These are phyloP conservation scores for Microcebus jonahi DNA, from an alignment of 2,113 vertebrate genomes.

Conservation along the genomic window DNA sequence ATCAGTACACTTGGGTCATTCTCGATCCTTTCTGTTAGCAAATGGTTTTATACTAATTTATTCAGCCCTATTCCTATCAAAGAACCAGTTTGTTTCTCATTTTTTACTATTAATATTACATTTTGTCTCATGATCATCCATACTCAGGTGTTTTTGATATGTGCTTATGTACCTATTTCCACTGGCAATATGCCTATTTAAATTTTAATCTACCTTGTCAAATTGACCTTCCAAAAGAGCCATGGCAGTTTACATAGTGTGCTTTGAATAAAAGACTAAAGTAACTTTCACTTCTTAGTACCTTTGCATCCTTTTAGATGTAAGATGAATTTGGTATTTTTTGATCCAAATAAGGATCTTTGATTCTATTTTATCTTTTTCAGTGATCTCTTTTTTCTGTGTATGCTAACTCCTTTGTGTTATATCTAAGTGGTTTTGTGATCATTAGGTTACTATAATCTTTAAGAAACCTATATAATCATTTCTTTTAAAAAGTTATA, in stretches of 20 bases:
- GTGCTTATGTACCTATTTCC: not conserved
- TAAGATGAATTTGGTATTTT: constrained; percentile 17
- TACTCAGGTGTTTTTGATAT: not conserved
- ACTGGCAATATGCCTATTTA: not conserved
- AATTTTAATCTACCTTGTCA: not conserved
- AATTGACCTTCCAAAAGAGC: not conserved
- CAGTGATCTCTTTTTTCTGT: not conserved
- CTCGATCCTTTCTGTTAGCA: not conserved
- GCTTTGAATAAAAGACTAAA: not conserved
- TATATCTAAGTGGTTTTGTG: not conserved
- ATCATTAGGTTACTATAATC: not conserved
- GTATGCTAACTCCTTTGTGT: not conserved
- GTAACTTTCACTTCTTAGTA: not conserved
- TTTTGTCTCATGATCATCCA: not conserved
- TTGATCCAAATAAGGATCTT: not conserved
- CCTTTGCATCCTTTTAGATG: not conserved
- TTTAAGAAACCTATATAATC: not conserved
- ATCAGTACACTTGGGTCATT: not conserved
- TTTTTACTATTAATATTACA: not conserved
- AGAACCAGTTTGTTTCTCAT: not conserved
- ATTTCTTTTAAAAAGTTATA: not conserved
- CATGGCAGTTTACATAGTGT: not conserved
- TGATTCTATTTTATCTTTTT: not conserved
- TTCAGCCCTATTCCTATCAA: not conserved
- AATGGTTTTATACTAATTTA: not conserved